These are phyloP conservation scores for Chelon labrosus DNA, from an alignment of 2,797 vertebrate genomes.

Conservation along the genomic window DNA sequence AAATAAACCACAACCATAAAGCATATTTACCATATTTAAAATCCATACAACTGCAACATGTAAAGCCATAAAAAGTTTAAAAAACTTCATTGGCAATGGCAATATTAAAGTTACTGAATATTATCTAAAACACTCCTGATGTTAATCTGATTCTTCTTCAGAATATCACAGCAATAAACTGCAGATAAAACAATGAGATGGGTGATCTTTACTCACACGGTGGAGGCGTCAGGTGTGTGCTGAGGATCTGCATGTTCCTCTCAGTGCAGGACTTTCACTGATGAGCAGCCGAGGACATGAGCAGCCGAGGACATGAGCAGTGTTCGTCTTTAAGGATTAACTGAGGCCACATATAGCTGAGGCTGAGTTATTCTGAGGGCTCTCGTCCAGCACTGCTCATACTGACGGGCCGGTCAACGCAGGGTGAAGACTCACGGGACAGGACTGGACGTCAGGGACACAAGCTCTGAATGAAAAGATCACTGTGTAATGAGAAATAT, in stretches of 20 bases:
- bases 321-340: conserved; percentile 80
- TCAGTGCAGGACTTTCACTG: conserved; percentile 65
- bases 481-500: not conserved
- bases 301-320: conserved; percentile 46
- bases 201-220: conserved; percentile 68
- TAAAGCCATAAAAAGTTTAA: not conserved
- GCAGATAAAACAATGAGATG: not conserved
- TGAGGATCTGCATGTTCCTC: conserved; percentile 56
- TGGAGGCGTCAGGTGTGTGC: conserved; percentile 37
- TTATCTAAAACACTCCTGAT: not conserved
- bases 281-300: conserved; percentile 27
- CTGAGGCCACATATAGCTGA: conserved; percentile 75
- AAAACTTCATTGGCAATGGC: too few relatives aligned
- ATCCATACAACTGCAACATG: not conserved
- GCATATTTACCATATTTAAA: not conserved
- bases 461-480: too few relatives aligned
- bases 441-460: not conserved
- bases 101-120: too few relatives aligned
- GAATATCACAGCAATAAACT: not conserved
- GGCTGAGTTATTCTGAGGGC: conserved; percentile 71
- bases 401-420: conserved; percentile 16
- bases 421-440: not conserved
- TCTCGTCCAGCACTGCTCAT: conserved; percentile 23
- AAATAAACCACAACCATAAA: not conserved
- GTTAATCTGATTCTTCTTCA: not conserved